phyloP scores from a whole-genome alignment of 1,140 invertebrate genomes.

The Metopolophium dirhodum region DNA sequence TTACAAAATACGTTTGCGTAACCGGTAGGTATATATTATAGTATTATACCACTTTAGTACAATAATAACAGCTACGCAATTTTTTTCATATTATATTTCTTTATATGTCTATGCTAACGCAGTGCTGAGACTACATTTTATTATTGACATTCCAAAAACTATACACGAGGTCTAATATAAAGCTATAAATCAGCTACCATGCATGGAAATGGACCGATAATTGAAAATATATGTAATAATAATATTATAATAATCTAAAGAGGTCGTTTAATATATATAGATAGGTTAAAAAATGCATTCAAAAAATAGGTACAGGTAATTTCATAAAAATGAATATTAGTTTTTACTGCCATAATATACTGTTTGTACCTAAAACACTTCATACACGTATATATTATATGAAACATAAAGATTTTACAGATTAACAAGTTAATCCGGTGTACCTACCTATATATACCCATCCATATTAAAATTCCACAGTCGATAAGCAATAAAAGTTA shows the following conservation, averaged over 20 bases:
- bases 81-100: background rate
- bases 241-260: background rate
- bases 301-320: background rate
- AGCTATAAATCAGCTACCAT: background rate
- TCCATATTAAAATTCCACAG: background rate
- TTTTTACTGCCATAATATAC: background rate
- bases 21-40: background rate
- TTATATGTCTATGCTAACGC: background rate
- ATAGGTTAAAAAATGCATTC: background rate
- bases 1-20: background rate
- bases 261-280: background rate
- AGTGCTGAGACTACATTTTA: background rate
- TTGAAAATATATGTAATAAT: background rate
- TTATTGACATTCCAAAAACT: conserved; percentile 14
- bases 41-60: background rate
- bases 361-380: background rate
- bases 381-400: background rate
- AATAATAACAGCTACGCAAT: background rate
- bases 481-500: background rate
- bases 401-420: conserved; percentile 6
- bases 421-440: background rate
- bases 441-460: background rate
- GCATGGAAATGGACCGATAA: background rate
- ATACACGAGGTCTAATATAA: background rate
- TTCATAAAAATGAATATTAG: background rate